Base-by-base conservation (phyloP, 2,113 vertebrate genomes). In the Passer montanus region DNA sequence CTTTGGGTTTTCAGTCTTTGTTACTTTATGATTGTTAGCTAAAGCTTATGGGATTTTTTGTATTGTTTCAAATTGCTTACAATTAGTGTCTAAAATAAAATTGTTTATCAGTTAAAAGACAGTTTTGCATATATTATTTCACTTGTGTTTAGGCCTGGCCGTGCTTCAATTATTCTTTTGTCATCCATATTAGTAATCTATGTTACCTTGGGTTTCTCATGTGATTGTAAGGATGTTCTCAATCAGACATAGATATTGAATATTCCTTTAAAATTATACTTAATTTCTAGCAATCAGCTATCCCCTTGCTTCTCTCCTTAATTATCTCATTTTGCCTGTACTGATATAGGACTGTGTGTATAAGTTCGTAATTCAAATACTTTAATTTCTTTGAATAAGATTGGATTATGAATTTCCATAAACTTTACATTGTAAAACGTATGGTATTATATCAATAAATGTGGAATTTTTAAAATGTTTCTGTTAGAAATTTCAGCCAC, bases 191-290 rank as follows among this genome's bases (percentile, higher is more conserved):
- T 84, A 64, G 35, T 91, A 78, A 77, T 64, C 55, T 88, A 2
- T 85, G 49, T 67, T 94, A 47, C 13, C 37, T 76, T 87, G 64
- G 96, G 16, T 85, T 78, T 95, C 77, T 94, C 39, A 84, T 82
- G 30, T 3, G 2, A 23, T 66, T 58, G 74, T 43, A 63, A 46
- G 23, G 46, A 30, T 58, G 59, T 80, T 91, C 8, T 4, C 41
- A 43, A 58, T 90, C 53, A 62, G 15, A 83, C 15, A 49, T 47
- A 85, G 52, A 79, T 94, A 82, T 62, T 67, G 46, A 68, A 49
- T 78, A 46, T 37, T 46, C 30, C 12, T 67, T 89, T 55, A 55
- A 91, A 84, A 47, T 55, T 7, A 21, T 47, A 35, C 7, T 72
- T 2, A 47, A 56, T 47, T 59, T 92, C 20, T 60, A 41, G 19